Evolutionary conservation across 2,113 vertebrate species (phyloP).

Genomic region (Stegastes partitus): DNA sequence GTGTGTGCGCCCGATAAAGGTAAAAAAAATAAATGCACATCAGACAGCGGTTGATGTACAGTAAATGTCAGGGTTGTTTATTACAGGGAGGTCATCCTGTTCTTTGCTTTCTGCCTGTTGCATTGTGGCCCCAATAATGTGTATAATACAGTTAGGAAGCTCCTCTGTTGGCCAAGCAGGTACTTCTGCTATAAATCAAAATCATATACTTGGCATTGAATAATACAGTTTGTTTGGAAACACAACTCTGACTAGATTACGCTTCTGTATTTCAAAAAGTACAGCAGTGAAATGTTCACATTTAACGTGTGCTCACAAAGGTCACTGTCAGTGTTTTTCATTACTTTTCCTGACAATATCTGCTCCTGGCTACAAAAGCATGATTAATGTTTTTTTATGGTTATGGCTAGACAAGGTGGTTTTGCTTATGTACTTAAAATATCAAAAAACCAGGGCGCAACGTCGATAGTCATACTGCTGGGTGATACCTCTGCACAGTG

Average conservation of each 20-base stretch:
- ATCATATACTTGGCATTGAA: background rate
- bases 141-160: background rate
- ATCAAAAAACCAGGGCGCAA: background rate
- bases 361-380: background rate
- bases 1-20: slow-evolving; percentile 49
- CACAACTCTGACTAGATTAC: slow-evolving; percentile 2
- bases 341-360: slow-evolving; percentile 23
- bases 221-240: background rate
- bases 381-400: slow-evolving; percentile 5
- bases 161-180: background rate
- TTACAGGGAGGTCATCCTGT: slow-evolving; percentile 49
- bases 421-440: background rate
- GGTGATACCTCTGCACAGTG: background rate
- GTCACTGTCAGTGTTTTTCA: background rate
- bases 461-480: background rate
- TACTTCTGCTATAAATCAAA: background rate
- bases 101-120: slow-evolving; percentile 19
- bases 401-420: background rate
- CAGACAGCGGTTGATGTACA: slow-evolving; percentile 36
- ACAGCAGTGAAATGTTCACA: background rate
- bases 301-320: background rate
- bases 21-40: slow-evolving; percentile 57
- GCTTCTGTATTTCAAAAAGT: background rate
- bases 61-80: slow-evolving; percentile 63
- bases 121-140: slow-evolving; percentile 12